phyloP scores from a whole-genome alignment of 2,113 vertebrate species.

The Neogale vison region DNA sequence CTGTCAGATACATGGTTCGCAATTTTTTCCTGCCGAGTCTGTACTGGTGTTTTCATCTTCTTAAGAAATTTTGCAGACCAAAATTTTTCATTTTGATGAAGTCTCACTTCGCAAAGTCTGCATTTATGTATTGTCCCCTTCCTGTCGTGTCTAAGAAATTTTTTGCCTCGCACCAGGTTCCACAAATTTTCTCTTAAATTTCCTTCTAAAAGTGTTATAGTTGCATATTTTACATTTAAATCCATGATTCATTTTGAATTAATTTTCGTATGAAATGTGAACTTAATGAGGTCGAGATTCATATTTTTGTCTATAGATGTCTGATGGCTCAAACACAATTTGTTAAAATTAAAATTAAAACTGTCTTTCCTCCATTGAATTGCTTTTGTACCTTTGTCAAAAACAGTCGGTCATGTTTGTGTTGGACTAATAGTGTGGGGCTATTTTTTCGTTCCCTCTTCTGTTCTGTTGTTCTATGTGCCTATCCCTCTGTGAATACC shows the following conservation, averaged over 20 bases:
- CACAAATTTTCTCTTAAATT: background rate
- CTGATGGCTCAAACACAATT: background rate
- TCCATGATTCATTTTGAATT: slow-evolving; percentile 47
- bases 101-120: background rate
- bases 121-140: background rate
- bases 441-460: slow-evolving; percentile 36
- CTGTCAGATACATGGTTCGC: background rate
- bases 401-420: background rate
- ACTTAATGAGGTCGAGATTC: slow-evolving; percentile 12
- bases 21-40: background rate
- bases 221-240: slow-evolving; percentile 52
- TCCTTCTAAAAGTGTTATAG: slow-evolving; percentile 23
- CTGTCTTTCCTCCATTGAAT: background rate
- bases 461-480: slow-evolving; percentile 17
- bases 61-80: slow-evolving; percentile 8
- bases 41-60: slow-evolving; percentile 28
- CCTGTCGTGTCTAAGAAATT: background rate
- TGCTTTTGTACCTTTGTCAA: slow-evolving; percentile 49
- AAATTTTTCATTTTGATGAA: slow-evolving; percentile 30
- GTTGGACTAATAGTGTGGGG: background rate
- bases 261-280: slow-evolving; percentile 52
- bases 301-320: slow-evolving; percentile 31
- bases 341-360: slow-evolving; percentile 33
- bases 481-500: slow-evolving; percentile 4
- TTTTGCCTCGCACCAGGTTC: background rate